Evolutionary conservation across 53 echinoderm and acorn worm genomes (phyloP), one percentile per base, ranked within the genome.

Genomic region (Echinometra lucunter): DNA sequence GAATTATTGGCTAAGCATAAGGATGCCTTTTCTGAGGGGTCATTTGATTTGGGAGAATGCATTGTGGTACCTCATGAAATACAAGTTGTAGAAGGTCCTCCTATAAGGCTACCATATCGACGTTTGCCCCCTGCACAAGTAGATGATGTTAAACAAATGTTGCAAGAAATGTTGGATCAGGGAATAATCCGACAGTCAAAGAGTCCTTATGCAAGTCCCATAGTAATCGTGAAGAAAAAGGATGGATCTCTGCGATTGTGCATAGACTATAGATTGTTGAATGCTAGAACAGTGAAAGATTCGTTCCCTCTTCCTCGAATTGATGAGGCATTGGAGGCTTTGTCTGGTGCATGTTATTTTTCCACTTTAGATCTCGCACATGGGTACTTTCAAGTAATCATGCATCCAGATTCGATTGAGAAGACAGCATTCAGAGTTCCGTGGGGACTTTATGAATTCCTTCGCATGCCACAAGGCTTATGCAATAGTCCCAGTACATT

Each of bases 341-440:
- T 95, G 66, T 58, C 89, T 44, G 97, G 97, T 21, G 89, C 97
- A 1, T 56, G n/a, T 5, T 89, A 58, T 44, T 97, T 97, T 32
- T 91, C 97, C 5, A 88, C 95, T 3, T 57, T 96, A 3, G 97
- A 96, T 85, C 69, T 96, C 7, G 88, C 96, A 0, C 95, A 95
- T 32, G 95, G 96, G 4, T 96, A 94, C 83, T 97, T 96, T 37
- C 95, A 97, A 69, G 93, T 96, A 3, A 66, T 82, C 1, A 87
- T 97, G 93, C 57, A 88, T 37, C 74, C 45, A 1, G 96, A 95
- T 25, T 95, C 96, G 1, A 90, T 97, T 4, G 92, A 88, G 19
- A 95, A 97, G 69, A 96, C 97, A 1, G 97, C 95, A 44, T 97
- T 97, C 75, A 21, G 96, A 7, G 97, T 97, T 19, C 96, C 95